Base-by-base conservation (phyloP, 2,888 invertebrate species). In the Psococerastis gibbosa region DNA sequence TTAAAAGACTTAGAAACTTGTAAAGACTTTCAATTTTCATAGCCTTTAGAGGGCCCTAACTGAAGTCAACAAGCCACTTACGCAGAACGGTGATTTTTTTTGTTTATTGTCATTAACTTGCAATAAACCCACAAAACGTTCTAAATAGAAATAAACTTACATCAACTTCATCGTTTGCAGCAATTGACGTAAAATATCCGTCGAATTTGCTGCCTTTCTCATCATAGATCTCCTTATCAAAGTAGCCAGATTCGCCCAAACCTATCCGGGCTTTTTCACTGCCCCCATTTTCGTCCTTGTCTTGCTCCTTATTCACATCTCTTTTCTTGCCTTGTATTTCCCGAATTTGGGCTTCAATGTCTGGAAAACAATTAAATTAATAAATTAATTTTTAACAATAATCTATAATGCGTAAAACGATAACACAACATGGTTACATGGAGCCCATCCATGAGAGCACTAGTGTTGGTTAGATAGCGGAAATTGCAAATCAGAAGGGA, bases 111-210 rank as follows among this genome's bases (percentile, higher is more conserved):
- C 11, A 18, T 42, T 11, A 41, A 31, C n/a, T 31, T n/a, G n/a
- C n/a, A 9, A 31, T 31, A 9, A 9, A 9, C 31, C n/a, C 31
- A 31, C 31, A n/a, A n/a, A n/a, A n/a, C n/a, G n/a, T n/a, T n/a
- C n/a, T 31, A 9, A 16, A n/a, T 32, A 8, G 11, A 11, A 32
- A 41, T 18, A n/a, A 43, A 55, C 57, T 59, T 56, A 70, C 70
- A 56, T 91, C 91, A 27, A 81, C 79, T 62, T 95, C 94, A 65
- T 97, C 95, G 60, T 89, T 91, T 1, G 92, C 82, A 38, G 92
- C 91, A 60, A 97, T 95, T 0, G 94, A 94, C 44, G 91, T 91
- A 52, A 89, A 87, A 61, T 95, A 95, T 22, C 88, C 92, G 57
- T 88, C 91, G 62, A 80, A 89, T 56, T 87, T 80, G 45, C 77